A percentile compares a stretch with the other conserved stretches of the same genome.
These are phyloP conservation scores for Hypocryptadius cinnamomeus DNA, from an alignment of 2,113 vertebrate species.

Conservation along the genomic window DNA sequence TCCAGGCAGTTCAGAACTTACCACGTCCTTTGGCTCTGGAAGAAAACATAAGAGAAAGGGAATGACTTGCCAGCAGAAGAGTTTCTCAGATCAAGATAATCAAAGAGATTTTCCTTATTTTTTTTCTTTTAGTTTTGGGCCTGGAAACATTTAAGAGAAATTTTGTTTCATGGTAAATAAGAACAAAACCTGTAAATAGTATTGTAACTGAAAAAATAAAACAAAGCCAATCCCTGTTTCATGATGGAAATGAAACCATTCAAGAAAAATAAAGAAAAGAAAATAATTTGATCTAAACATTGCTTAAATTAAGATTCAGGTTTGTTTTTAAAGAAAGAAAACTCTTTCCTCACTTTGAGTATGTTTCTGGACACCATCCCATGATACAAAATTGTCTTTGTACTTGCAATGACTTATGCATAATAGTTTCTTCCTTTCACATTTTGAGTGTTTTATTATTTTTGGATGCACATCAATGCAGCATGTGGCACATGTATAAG, in stretches of 20 bases:
- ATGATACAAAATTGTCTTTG: constrained; percentile 52
- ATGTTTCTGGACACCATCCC: constrained; percentile 51
- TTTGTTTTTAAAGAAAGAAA: constrained; percentile 67
- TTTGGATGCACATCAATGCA: constrained; percentile 56
- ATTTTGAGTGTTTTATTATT: constrained; percentile 62
- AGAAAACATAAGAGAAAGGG: background rate
- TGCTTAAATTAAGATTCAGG: constrained; percentile 57
- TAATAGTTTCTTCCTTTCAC: constrained; percentile 60
- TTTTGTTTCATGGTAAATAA: constrained; percentile 4
- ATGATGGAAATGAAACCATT: background rate
- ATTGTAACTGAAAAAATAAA: background rate
- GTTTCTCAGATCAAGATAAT: constrained; percentile 47
- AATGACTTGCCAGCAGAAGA: constrained; percentile 45
- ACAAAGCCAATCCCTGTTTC: background rate
- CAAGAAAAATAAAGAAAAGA: constrained; percentile 41
- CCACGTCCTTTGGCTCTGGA: constrained; percentile 39
- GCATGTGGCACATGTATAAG: constrained; percentile 21
- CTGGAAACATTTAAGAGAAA: constrained; percentile 50
- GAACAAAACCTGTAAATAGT: background rate
- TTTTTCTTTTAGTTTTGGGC: background rate
- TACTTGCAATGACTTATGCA: constrained; percentile 42
- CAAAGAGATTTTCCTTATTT: background rate
- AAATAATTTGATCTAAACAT: constrained; percentile 50
- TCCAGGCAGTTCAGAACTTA: constrained; percentile 5
- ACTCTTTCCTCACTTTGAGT: constrained; percentile 24